These are phyloP conservation scores for Hypomesus transpacificus DNA, from an alignment of 2,113 vertebrate species.

Conservation along the genomic window DNA sequence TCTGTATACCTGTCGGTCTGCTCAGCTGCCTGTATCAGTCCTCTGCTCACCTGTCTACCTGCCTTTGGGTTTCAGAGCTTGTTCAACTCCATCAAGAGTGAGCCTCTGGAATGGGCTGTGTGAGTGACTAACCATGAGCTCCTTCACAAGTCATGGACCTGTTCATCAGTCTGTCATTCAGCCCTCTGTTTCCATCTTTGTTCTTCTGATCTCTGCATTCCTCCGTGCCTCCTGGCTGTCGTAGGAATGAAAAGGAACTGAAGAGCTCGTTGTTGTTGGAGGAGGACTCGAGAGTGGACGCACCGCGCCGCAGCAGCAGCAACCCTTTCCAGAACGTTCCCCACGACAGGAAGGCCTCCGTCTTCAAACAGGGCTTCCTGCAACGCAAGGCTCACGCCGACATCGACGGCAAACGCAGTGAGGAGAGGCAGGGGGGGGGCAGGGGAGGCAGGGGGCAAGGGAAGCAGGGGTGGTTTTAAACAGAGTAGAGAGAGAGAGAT, in stretches of 20 bases:
- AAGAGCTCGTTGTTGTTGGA: constrained; percentile 51
- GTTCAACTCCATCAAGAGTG: constrained; percentile 81
- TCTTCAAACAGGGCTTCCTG: constrained; percentile 81
- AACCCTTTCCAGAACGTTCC: constrained; percentile 80
- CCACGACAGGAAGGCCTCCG: constrained; percentile 70
- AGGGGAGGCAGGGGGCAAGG: background rate
- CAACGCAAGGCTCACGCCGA: constrained; percentile 84
- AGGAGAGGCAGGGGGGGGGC: constrained; percentile 38
- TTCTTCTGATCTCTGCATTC: background rate
- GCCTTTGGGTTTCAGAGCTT: constrained; percentile 67
- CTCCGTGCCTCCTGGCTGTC: background rate
- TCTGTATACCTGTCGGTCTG: background rate
- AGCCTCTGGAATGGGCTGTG: constrained; percentile 85
- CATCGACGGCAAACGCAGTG: constrained; percentile 87
- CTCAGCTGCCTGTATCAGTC: background rate
- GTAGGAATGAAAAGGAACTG: constrained; percentile 76
- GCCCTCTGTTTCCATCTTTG: background rate
- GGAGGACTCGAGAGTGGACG: constrained; percentile 39
- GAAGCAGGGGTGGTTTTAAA: background rate
- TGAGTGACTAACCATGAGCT: constrained; percentile 51
- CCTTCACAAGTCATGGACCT: background rate
- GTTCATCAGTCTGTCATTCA: background rate
- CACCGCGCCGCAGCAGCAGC: constrained; percentile 64
- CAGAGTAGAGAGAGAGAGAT: background rate
- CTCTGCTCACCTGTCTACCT: background rate